phyloP scores from a whole-genome alignment of 1,140 invertebrate species.

The Maconellicoccus hirsutus region DNA sequence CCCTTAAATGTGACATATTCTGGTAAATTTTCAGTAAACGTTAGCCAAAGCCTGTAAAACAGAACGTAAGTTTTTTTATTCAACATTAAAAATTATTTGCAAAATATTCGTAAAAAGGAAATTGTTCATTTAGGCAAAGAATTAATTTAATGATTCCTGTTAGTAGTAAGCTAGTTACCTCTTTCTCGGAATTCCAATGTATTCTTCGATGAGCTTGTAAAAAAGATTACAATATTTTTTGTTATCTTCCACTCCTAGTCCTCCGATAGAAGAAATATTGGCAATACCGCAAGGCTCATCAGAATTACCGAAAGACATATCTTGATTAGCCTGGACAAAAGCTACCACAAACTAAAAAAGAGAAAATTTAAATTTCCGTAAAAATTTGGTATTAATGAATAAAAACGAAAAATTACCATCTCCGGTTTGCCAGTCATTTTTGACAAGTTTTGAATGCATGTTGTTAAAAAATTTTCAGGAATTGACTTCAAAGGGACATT shows the following conservation, averaged over 20 bases:
- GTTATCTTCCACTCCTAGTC: conserved; percentile 10
- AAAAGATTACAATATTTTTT: background rate
- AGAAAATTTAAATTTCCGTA: background rate
- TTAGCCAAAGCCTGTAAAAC: conserved; percentile 3
- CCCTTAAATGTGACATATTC: conserved; percentile 12
- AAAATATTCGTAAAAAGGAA: too few species aligned
- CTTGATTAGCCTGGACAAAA: background rate
- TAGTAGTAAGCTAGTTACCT: background rate
- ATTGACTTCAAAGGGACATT: background rate
- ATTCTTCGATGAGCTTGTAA: background rate
- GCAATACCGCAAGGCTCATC: conserved; percentile 1
- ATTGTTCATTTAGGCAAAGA: too few species aligned
- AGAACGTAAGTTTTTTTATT: too few species aligned
- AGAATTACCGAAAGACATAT: background rate
- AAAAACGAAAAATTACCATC: background rate
- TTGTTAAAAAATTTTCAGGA: background rate
- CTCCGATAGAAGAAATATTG: conserved; percentile 3
- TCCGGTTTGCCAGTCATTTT: conserved; percentile 4
- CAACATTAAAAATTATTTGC: too few species aligned
- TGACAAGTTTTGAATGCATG: background rate
- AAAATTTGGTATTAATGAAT: background rate
- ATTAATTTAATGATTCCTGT: background rate
- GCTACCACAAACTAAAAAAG: background rate
- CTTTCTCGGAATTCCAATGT: background rate
- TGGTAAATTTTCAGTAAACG: conserved; percentile 16